phyloP scores from a whole-genome alignment of 2,888 invertebrate species.

The Synanthedon vespiformis region DNA sequence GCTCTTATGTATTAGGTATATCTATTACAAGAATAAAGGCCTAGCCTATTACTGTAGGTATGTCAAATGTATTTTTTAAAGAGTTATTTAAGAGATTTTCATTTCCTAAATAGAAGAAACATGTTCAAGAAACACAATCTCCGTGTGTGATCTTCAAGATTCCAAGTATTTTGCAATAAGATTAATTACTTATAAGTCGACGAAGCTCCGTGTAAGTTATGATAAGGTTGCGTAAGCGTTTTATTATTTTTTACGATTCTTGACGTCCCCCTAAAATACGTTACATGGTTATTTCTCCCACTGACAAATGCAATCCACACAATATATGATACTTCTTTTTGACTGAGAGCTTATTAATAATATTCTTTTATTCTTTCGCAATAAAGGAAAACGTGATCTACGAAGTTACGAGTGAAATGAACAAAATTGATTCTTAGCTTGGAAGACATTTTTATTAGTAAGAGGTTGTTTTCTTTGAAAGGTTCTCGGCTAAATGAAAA shows the following conservation, averaged over 20 bases:
- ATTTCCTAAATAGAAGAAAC: neutral
- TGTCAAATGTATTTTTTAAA: neutral
- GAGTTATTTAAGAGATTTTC: no score
- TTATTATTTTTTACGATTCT: slow-evolving; percentile 19
- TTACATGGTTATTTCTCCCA: slow-evolving; percentile 20
- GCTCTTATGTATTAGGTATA: no score
- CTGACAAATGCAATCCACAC: slow-evolving; percentile 26
- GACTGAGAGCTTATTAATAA: neutral
- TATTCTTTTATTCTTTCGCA: neutral
- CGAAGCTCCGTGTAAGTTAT: slow-evolving; percentile 33
- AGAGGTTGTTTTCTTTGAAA: slow-evolving; percentile 30
- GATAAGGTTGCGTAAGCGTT: slow-evolving; percentile 31
- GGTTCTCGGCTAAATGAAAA: slow-evolving; percentile 15
- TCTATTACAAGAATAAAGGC: no score
- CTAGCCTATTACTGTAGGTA: no score
- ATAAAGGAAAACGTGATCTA: neutral
- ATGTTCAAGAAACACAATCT: neutral
- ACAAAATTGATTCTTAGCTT: slow-evolving; percentile 16
- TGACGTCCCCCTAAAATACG: slow-evolving; percentile 22
- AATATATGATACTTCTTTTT: slow-evolving; percentile 12
- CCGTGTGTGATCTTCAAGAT: neutral
- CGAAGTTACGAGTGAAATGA: neutral
- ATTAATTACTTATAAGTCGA: slow-evolving; percentile 41
- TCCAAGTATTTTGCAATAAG: slow-evolving; percentile 31
- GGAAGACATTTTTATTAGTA: slow-evolving; percentile 24